Evolutionary conservation across 2,113 vertebrate species (phyloP).

Genomic region (Hipposideros armiger): DNA sequence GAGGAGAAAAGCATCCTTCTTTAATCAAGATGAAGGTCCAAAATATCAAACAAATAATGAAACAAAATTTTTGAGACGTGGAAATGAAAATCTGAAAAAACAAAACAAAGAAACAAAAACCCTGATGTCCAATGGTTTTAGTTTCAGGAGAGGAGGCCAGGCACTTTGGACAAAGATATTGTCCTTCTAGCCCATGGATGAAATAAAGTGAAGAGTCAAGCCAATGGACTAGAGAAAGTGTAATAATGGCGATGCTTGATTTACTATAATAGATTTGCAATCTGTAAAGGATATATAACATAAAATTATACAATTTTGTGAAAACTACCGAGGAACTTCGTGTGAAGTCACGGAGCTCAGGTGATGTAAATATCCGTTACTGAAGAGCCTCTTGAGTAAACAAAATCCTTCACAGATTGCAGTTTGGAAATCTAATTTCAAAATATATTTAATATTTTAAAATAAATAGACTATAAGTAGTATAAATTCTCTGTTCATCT

Average conservation of each 20-base stretch:
- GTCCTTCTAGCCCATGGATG: background rate
- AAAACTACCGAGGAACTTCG: background rate
- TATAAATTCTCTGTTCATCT: background rate
- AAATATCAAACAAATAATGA: background rate
- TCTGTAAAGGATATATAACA: background rate
- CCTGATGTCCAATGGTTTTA: background rate
- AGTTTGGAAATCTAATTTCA: slow-evolving; percentile 27
- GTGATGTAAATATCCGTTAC: background rate
- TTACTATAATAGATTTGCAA: background rate
- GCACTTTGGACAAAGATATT: background rate
- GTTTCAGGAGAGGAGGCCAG: background rate
- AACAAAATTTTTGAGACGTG: background rate
- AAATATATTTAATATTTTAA: background rate
- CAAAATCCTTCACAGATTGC: background rate
- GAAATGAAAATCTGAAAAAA: background rate
- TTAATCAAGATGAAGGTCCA: background rate
- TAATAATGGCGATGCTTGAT: background rate
- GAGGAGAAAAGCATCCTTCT: background rate
- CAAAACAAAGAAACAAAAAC: too few species aligned
- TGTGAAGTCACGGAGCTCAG: background rate
- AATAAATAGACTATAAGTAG: background rate
- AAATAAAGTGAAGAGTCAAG: background rate
- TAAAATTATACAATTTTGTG: background rate
- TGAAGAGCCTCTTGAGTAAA: background rate
- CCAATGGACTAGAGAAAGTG: background rate